phyloP scores from a whole-genome alignment of 2,888 invertebrate genomes.

The Andrena flavipes region DNA sequence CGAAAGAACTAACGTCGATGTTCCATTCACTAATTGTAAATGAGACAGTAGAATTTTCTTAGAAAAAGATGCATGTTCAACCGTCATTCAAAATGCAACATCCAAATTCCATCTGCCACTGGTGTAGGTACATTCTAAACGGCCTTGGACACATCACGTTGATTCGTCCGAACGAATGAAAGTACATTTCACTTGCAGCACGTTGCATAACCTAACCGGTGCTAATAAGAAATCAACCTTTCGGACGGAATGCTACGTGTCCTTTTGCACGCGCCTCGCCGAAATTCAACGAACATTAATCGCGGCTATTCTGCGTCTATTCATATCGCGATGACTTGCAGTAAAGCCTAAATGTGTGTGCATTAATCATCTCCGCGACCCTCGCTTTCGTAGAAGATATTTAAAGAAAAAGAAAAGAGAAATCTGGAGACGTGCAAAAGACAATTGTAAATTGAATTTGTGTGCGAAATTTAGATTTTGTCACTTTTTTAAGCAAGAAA shows the following conservation, averaged over 20 bases:
- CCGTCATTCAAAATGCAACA: neutral
- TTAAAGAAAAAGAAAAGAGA: neutral
- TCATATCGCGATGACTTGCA: neutral
- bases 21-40: neutral
- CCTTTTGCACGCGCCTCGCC: neutral
- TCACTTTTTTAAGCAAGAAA: too few relatives aligned
- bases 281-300: neutral
- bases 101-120: conserved; percentile 23
- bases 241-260: conserved; percentile 25
- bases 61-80: neutral
- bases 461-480: neutral
- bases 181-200: conserved; percentile 75
- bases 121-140: conserved; percentile 2
- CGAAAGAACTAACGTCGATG: neutral
- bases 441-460: neutral
- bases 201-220: conserved; percentile 54
- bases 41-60: neutral
- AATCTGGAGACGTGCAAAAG: neutral
- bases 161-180: conserved; percentile 66
- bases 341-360: neutral
- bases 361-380: neutral
- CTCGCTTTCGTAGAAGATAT: neutral
- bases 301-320: neutral
- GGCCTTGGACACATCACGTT: conserved; percentile 51
- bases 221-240: conserved; percentile 31